Base-by-base conservation (phyloP, 2,888 invertebrate species). In the Tipula lateralis region DNA sequence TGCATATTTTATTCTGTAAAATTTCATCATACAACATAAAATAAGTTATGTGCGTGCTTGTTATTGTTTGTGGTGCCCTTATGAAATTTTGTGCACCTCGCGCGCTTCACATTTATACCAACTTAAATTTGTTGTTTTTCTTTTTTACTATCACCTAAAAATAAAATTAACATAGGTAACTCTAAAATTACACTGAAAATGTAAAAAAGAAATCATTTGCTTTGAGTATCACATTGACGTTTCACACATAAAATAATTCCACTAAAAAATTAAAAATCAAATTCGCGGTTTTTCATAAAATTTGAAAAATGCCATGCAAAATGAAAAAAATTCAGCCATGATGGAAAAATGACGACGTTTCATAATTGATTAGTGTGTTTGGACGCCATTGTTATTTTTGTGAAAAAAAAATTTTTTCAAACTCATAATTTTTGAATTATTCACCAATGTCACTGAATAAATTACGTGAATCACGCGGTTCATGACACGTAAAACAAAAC, bases 261-360 rank as follows among this genome's bases (percentile, higher is more conserved):
- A 66, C 66, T 24, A 66, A 50, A 50, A 39, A 50, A 50, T 16
- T 50, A 16, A 50, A n/a, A 50, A 50, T 50, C 16, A 50, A 66
- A 66, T 66, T 66, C 66, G 66, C 66, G 66, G 66, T 19, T 66
- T 66, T 66, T 66, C 24, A 24, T 24, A 66, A 19, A 66, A 66
- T 66, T 66, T 66, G 24, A 24, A 66, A 66, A 66, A 66, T 66
- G 66, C 66, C 66, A 66, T 66, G 66, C 66, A 66, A 66, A 24
- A 66, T 24, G 66, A 66, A 66, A 50, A 66, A 66, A 66, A 32
- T 32, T 66, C 66, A 24, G 66, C 84, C 84, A 84, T 84, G 44
- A 66, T 84, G 29, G 44, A 44, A 34, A 83, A 84, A 83, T 83
- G 44, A 50, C 84, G 84, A 84, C 84, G 84, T 84, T 84, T 84